phyloP scores from a whole-genome alignment of 2,888 invertebrate genomes.

The Litoditis marina region DNA sequence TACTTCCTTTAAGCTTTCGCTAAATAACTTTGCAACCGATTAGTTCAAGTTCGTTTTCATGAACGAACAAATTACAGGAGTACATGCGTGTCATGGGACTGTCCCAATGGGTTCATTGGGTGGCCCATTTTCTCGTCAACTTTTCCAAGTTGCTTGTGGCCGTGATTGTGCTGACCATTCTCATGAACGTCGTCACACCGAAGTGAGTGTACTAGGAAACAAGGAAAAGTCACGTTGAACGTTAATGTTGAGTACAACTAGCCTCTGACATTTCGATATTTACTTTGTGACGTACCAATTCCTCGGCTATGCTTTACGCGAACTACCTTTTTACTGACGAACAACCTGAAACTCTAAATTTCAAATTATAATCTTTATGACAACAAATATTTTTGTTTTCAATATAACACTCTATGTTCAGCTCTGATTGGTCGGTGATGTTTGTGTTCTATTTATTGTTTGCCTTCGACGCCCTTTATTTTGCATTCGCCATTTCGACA shows the following conservation, averaged over 20 bases:
- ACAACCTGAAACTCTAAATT: background rate
- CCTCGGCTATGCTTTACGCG: no score
- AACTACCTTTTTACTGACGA: background rate
- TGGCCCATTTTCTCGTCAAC: constrained; percentile 74
- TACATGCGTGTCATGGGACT: constrained; percentile 88
- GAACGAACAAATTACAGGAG: constrained; percentile 68
- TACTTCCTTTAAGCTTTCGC: no score
- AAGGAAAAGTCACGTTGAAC: background rate
- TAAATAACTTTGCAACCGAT: no score
- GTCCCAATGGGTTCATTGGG: constrained; percentile 79
- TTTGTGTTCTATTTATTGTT: constrained; percentile 47
- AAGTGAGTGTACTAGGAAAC: constrained; percentile 4
- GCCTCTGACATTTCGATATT: no score
- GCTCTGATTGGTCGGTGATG: constrained; percentile 35
- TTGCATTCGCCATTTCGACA: constrained; percentile 46
- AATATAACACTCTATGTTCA: background rate
- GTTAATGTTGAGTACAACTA: no score
- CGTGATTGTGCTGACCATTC: constrained; percentile 32
- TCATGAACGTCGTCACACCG: constrained; percentile 28
- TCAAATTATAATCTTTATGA: background rate
- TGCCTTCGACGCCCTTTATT: constrained; percentile 38
- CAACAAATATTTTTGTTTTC: background rate
- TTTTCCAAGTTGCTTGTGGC: constrained; percentile 41
- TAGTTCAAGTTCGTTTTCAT: background rate
- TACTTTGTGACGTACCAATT: no score